phyloP scores from a whole-genome alignment of 2,113 vertebrate species.

The Sceloporus tristichus region DNA sequence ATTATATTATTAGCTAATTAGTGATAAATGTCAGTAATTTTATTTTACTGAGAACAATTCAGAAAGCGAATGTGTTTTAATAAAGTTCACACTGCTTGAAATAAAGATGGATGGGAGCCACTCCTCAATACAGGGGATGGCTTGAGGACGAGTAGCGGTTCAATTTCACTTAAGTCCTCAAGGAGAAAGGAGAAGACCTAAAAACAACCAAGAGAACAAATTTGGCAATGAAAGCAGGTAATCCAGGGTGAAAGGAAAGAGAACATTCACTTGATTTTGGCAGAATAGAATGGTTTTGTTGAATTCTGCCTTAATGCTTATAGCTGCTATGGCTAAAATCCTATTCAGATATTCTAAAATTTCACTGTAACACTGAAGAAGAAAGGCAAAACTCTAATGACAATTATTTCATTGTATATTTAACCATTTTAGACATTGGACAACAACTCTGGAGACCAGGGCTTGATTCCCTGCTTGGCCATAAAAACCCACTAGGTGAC shows the following conservation, averaged over 20 bases:
- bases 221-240: background rate
- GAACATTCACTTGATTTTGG: too few species aligned
- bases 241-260: too few species aligned
- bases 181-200: background rate
- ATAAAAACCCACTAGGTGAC: too few species aligned
- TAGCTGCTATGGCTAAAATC: too few species aligned
- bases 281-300: too few species aligned
- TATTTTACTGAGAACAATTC: slow-evolving; percentile 56
- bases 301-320: too few species aligned
- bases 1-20: slow-evolving; percentile 69
- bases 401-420: background rate
- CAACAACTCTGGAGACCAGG: too few species aligned
- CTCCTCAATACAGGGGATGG: background rate
- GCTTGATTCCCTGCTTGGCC: too few species aligned
- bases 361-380: too few species aligned
- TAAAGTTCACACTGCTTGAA: slow-evolving; percentile 50
- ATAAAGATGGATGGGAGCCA: slow-evolving; percentile 23
- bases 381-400: too few species aligned
- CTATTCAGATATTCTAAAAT: too few species aligned
- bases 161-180: background rate
- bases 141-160: background rate
- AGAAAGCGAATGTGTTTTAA: slow-evolving; percentile 31
- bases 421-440: background rate
- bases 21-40: slow-evolving; percentile 71
- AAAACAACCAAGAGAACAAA: background rate